Evolutionary conservation across 2,888 invertebrate genomes (phyloP).

Genomic region (Charanyca ferruginea): DNA sequence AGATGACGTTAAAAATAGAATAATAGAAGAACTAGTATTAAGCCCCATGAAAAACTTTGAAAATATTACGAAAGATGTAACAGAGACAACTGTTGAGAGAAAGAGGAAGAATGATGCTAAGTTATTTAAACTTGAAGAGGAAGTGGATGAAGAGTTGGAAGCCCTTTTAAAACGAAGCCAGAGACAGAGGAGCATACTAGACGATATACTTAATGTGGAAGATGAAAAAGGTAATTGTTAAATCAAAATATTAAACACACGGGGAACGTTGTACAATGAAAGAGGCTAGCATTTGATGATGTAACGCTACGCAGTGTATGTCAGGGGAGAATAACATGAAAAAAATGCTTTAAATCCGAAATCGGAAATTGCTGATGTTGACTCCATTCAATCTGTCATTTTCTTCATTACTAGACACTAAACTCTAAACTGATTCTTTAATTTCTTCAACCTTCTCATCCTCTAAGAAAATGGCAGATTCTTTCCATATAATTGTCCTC

Average conservation of each 20-base stretch:
- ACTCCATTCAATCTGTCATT: constrained; percentile 75
- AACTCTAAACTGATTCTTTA: constrained; percentile 25
- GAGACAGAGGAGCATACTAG: constrained; percentile 93
- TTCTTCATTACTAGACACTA: constrained; percentile 57
- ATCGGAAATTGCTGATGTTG: constrained; percentile 72
- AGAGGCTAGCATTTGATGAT: constrained; percentile 80
- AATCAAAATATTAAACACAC: constrained; percentile 78
- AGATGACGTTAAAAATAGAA: constrained; percentile 84
- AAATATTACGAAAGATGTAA: constrained; percentile 84
- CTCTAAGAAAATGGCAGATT: constrained; percentile 73
- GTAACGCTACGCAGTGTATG: constrained; percentile 86
- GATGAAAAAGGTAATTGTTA: constrained; percentile 90
- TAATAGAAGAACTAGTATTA: constrained; percentile 86
- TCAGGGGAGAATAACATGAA: constrained; percentile 74
- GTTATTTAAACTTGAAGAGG: constrained; percentile 85
- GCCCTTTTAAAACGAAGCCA: constrained; percentile 92
- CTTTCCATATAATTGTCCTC: constrained; percentile 62
- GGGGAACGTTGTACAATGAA: constrained; percentile 72
- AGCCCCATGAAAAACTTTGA: constrained; percentile 79
- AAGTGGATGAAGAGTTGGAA: constrained; percentile 92
- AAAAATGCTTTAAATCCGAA: constrained; percentile 76
- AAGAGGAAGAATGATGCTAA: constrained; percentile 77
- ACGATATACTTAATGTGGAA: constrained; percentile 93
- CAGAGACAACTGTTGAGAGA: constrained; percentile 83
- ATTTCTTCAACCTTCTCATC: constrained; percentile 41